Percentiles rank a stretch among this genome's conserved stretches.
These are phyloP conservation scores for Dioctria linearis DNA, from an alignment of 2,888 invertebrate species.

Conservation along the genomic window DNA sequence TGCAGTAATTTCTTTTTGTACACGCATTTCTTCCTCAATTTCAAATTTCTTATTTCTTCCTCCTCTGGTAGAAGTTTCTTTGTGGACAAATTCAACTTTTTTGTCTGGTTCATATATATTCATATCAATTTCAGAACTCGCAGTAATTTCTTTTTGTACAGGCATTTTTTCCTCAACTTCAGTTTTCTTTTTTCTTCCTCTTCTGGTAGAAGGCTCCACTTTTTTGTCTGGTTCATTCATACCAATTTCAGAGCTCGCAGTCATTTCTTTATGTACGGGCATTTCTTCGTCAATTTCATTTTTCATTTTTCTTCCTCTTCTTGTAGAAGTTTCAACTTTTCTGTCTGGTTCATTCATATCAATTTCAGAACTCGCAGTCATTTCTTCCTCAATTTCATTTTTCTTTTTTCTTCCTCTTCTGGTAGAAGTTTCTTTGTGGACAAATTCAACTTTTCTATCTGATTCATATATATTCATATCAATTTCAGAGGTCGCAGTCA, in stretches of 20 bases:
- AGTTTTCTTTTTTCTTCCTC: neutral
- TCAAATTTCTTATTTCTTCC: too few species aligned
- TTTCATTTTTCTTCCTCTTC: neutral
- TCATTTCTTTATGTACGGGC: neutral
- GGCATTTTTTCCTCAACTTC: neutral
- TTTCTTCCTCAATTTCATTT: neutral
- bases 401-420: neutral
- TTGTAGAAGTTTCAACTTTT: neutral
- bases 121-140: neutral
- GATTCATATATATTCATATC: too few species aligned
- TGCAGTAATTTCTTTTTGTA: too few species aligned
- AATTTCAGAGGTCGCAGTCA: neutral
- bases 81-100: too few species aligned
- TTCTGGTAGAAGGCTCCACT: neutral
- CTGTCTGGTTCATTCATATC: too few species aligned
- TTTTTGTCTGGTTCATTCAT: neutral
- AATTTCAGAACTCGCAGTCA: neutral
- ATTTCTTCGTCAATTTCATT: neutral
- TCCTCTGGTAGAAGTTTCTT: too few species aligned
- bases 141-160: neutral
- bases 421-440: too few species aligned
- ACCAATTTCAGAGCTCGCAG: neutral
- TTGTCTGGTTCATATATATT: too few species aligned
- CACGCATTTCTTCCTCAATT: too few species aligned
- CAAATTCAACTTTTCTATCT: too few species aligned